Percentiles rank a stretch among this genome's conserved stretches.
phyloP scores from a whole-genome alignment of 2,888 invertebrate species.

The Globia sparganii region DNA sequence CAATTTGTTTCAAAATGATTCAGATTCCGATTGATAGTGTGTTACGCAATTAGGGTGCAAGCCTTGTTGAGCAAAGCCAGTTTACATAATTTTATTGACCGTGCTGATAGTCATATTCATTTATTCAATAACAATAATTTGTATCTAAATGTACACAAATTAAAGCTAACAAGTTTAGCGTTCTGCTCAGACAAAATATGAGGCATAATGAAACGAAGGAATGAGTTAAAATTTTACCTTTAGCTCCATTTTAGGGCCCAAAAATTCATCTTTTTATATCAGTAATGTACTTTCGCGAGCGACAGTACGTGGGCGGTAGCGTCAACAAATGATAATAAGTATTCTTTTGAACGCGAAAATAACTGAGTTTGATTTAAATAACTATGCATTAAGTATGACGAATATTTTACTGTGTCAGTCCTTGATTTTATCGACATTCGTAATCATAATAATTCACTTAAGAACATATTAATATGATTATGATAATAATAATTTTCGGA shows the following conservation, averaged over 20 bases:
- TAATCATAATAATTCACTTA: background rate
- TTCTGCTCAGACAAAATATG: background rate
- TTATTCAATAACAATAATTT: too few relatives aligned
- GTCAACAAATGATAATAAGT: slow-evolving; percentile 68
- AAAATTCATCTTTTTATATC: slow-evolving; percentile 70
- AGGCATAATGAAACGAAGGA: background rate
- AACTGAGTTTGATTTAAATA: slow-evolving; percentile 71
- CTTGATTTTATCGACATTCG: slow-evolving; percentile 37
- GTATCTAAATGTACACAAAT: too few relatives aligned
- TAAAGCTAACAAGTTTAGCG: too few relatives aligned
- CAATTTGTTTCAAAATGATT: too few relatives aligned
- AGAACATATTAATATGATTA: too few relatives aligned
- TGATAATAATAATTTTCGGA: background rate
- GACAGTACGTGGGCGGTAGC: slow-evolving; percentile 76
- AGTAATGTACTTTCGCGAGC: slow-evolving; percentile 73
- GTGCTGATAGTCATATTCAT: too few relatives aligned
- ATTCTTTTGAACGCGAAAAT: slow-evolving; percentile 70
- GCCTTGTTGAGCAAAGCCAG: background rate
- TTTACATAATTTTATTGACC: background rate
- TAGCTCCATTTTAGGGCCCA: slow-evolving; percentile 70
- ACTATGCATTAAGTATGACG: slow-evolving; percentile 39
- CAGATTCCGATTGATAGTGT: too few relatives aligned
- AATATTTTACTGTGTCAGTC: slow-evolving; percentile 30
- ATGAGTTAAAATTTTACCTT: background rate
- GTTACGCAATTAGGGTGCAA: too few relatives aligned